Evolutionary conservation across 2,888 invertebrate genomes (phyloP).

Genomic region (Aphodius sticticus): DNA sequence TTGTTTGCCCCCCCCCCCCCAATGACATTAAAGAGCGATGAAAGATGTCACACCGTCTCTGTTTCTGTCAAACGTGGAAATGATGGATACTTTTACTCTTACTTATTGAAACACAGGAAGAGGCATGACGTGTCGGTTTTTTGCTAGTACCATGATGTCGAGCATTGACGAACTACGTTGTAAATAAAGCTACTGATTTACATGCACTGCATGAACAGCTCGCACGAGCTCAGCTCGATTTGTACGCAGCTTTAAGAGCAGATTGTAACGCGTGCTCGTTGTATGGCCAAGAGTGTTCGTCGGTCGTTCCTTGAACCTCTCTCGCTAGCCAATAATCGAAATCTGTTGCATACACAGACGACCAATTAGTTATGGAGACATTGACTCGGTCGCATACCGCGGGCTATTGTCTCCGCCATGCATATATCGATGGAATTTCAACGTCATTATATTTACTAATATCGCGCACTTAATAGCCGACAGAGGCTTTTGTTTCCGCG

Average conservation of each 20-base stretch:
- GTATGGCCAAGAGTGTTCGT: not conserved
- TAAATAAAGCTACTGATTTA: too few species aligned
- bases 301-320: not conserved
- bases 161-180: too few species aligned
- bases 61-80: too few species aligned
- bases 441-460: slow-evolving; percentile 4
- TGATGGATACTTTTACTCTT: too few species aligned
- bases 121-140: too few species aligned
- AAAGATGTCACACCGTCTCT: too few species aligned
- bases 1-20: too few species aligned
- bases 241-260: not conserved
- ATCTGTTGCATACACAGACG: not conserved
- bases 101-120: too few species aligned
- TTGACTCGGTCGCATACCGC: slow-evolving; percentile 4
- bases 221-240: not conserved
- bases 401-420: not conserved
- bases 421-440: slow-evolving; percentile 4
- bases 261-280: too few species aligned
- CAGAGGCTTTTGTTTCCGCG: not conserved
- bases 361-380: slow-evolving; percentile 4
- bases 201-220: not conserved
- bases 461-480: not conserved
- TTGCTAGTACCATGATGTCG: too few species aligned
- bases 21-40: too few species aligned
- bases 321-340: not conserved